Base-by-base conservation (phyloP, 2,888 invertebrate genomes). In the Parnassius orleans region DNA sequence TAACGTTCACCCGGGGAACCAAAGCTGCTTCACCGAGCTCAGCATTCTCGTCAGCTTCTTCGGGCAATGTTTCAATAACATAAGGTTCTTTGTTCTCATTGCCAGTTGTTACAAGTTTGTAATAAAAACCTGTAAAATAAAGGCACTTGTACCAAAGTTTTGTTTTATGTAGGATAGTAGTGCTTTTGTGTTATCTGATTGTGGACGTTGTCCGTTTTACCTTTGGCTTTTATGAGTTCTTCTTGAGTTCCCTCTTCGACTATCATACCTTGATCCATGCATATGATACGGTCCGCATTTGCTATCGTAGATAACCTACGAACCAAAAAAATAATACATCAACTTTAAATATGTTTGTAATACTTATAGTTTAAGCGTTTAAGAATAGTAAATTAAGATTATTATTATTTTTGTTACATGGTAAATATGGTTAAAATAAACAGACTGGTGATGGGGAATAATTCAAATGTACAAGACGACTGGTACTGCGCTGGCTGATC, bases 171-270 rank as follows among this genome's bases (percentile, higher is more conserved):
- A 33, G 15, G 15, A 15, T 33, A 33, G 33, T 33, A 33, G 33
- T 1, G 33, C 33, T 33, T 24, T 5, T 24, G 3, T 24, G 5
- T 24, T 24, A 3, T 24, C 3, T 24, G 33, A 33, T 33, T 7
- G 5, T 7, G 33, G 33, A 33, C 0, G 7, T 7, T 33, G 5
- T 33, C 7, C 0, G 33, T 0, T 14, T 48, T 84, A 75, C 95
- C 94, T 83, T 93, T 92, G 19, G 88, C 85, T 57, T 92, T 92
- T 92, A 96, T 93, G 3, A 96, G 91, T 69, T 95, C 94, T 44
- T 94, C 93, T 72, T 96, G 96, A 3, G 95, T 95, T 46, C 96
- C 96, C 78, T 94, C 92, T 78, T 96, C 96, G 0, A 93, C 94
- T 1, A 96, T 94, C 15, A 86, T 79, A 12, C 96, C 96, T 72